A percentile compares a stretch with the other conserved stretches of the same genome.
Evolutionary conservation across 1,140 invertebrate genomes (phyloP).

Genomic region (Heliothis virescens): DNA sequence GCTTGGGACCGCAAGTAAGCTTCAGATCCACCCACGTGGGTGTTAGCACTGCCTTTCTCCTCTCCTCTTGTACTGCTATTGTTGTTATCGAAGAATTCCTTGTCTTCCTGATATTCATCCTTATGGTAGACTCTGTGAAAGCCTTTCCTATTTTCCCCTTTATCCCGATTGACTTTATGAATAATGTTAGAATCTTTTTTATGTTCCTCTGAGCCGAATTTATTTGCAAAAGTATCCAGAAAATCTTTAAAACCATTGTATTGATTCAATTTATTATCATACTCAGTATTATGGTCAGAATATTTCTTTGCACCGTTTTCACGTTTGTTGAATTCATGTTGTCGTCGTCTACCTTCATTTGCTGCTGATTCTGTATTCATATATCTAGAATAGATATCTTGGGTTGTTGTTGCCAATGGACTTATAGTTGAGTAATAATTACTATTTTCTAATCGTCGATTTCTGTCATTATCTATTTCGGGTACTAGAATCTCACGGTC

Average conservation of each 20-base stretch:
- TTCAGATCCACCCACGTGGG: slow-evolving; percentile 66
- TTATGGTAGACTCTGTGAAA: slow-evolving; percentile 90
- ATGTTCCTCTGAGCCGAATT: slow-evolving; percentile 70
- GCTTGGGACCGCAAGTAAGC: slow-evolving; percentile 63
- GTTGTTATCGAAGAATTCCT: slow-evolving; percentile 89
- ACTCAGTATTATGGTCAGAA: slow-evolving; percentile 48
- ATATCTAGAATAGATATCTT: slow-evolving; percentile 4
- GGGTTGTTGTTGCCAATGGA: background rate
- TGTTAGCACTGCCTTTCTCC: slow-evolving; percentile 63
- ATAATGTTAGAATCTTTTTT: slow-evolving; percentile 64
- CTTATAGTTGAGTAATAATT: slow-evolving; percentile 8
- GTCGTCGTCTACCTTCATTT: slow-evolving; percentile 53
- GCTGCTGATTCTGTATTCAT: slow-evolving; percentile 50
- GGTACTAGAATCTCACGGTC: slow-evolving; percentile 55
- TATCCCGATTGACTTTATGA: slow-evolving; percentile 76
- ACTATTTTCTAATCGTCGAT: background rate
- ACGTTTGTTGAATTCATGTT: slow-evolving; percentile 57
- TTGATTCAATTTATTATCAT: slow-evolving; percentile 57
- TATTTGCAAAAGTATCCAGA: slow-evolving; percentile 71
- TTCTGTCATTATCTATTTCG: background rate
- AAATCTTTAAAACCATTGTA: slow-evolving; percentile 73
- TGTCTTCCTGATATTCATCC: slow-evolving; percentile 91
- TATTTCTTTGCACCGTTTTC: slow-evolving; percentile 53
- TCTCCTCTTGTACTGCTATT: slow-evolving; percentile 63
- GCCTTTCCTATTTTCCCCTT: slow-evolving; percentile 89